Evolutionary conservation across 2,888 invertebrate species (phyloP), one percentile per base, ranked within the genome.

Genomic region (Gastrophysa polygoni): DNA sequence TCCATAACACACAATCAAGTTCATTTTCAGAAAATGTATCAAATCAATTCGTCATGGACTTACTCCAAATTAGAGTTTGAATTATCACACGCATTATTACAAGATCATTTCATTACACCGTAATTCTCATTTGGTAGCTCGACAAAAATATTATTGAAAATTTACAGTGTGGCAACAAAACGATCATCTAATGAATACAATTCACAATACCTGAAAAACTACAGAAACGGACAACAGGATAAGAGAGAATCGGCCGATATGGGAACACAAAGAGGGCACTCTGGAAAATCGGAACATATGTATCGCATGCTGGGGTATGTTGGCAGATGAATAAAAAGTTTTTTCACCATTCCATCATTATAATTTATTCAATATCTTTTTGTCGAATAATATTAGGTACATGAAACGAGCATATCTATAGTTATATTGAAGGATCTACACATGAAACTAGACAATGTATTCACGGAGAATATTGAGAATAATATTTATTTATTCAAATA

Each of bases 191-290:
- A 20, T n/a, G 10, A 43, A n/a, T 16, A 28, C 4, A 24, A 16
- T 50, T 16, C 34, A n/a, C 3, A 29, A 14, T 16, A 3, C 5
- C 29, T 14, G 17, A 6, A 14, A n/a, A 20, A 48, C 16, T 29
- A 29, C 10, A 14, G 20, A 6, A 17, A 48, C 11, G 34, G 29
- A n/a, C 54, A 62, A 6, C 57, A 58, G 7, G 59, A 46, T 21
- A 63, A 51, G 17, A 59, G 59, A 20, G 51, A 50, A 20, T 24
- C 46, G 3, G 54, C 58, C 20, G 64, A 64, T 59, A 59, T 61
- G 34, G 64, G 64, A 50, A 58, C 61, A 3, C 61, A 62, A 47
- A 32, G 64, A 47, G 58, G 55, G 2, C 34, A 49, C 11, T 28
- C 56, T 11, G 64, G 56, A 10, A 56, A 51, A 43, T 18, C 43